Percentiles rank a stretch among this genome's conserved stretches.
Conservation (phyloP, 2,113 vertebrate genomes). For the Brachionichthys hirsutus region DNA sequence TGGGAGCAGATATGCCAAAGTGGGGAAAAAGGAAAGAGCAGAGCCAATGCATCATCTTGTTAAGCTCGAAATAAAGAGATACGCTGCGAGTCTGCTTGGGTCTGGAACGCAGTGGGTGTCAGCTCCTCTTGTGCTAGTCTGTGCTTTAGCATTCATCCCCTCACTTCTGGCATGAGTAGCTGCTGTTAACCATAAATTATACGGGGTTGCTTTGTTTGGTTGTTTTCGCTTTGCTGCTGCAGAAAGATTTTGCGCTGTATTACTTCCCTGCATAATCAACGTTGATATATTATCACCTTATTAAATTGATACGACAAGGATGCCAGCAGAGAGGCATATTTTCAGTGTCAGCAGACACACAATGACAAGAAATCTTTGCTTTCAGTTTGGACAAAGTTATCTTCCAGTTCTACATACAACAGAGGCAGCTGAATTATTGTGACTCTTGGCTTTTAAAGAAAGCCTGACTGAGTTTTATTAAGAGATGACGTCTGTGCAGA, state of each 20-base stretch:
- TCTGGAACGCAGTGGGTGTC: background rate
- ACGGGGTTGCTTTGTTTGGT: background rate
- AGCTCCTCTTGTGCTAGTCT: background rate
- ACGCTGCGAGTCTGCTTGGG: background rate
- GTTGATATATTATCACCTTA: background rate
- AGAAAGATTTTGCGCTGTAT: background rate
- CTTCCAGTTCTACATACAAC: too few relatives aligned
- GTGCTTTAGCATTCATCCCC: background rate
- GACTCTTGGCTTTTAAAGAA: too few relatives aligned
- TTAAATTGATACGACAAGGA: background rate
- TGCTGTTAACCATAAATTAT: background rate
- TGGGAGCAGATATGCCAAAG: too few relatives aligned
- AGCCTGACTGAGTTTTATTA: too few relatives aligned
- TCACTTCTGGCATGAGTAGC: background rate
- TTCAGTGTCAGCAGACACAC: background rate
- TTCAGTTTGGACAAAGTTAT: too few relatives aligned
- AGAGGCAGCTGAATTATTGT: too few relatives aligned
- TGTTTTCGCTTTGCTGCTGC: background rate
- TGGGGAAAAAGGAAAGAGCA: background rate
- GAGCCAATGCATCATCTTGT: background rate
- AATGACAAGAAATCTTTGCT: too few relatives aligned
- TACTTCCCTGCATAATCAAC: constrained; percentile 5
- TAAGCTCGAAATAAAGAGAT: background rate
- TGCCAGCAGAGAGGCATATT: constrained; percentile 3
- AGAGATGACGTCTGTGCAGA: too few relatives aligned